Evolutionary conservation across 35 echinoderm and acorn worm genomes (phyloP).

Genomic region (Ophioderma brevispina): DNA sequence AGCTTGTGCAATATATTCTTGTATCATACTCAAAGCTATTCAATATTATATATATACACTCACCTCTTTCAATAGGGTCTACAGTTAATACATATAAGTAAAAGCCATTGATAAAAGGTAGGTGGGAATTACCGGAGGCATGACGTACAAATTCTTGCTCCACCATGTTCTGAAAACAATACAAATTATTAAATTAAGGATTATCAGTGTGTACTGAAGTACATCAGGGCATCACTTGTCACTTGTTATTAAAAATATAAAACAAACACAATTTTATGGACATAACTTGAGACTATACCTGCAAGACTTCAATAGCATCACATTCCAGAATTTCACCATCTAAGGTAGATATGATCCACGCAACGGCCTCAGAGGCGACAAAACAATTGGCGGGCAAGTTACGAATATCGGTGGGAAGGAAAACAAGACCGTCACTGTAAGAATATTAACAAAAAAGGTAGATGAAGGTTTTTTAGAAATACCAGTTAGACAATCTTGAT

Average conservation of each 20-base stretch:
- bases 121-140: slow-evolving; percentile 38
- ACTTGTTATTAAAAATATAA: too few species aligned
- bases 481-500: too few species aligned
- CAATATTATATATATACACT: too few species aligned
- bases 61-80: not conserved
- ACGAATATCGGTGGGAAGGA: slow-evolving; percentile 18
- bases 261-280: too few species aligned
- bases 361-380: slow-evolving; percentile 9
- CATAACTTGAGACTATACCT: slow-evolving; percentile 27
- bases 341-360: slow-evolving; percentile 28
- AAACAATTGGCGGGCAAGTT: slow-evolving; percentile 25
- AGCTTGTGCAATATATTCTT: too few species aligned
- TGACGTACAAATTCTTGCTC: slow-evolving; percentile 28
- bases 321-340: slow-evolving; percentile 22
- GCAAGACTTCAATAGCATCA: slow-evolving; percentile 29
- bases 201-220: too few species aligned
- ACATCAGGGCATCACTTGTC: too few species aligned
- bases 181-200: not conserved
- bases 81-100: slow-evolving; percentile 42
- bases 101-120: slow-evolving; percentile 64
- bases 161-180: slow-evolving; percentile 33
- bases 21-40: too few species aligned
- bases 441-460: not conserved
- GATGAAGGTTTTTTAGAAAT: not conserved
- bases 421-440: slow-evolving; percentile 23